phyloP scores from a whole-genome alignment of 2,797 vertebrate species.

The Leptodactylus fallax region DNA sequence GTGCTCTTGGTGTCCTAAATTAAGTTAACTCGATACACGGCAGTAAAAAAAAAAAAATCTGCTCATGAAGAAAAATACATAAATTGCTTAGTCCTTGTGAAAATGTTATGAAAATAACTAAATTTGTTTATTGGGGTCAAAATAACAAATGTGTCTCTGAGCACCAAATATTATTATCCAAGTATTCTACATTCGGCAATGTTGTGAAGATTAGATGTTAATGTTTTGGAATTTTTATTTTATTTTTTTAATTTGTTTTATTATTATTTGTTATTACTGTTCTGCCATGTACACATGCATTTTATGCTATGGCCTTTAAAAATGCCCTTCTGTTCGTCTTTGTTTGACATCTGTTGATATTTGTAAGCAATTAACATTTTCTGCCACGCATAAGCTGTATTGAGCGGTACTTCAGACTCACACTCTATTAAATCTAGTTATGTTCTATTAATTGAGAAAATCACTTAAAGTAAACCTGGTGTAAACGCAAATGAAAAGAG shows the following conservation, averaged over 20 bases:
- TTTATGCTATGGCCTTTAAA: conserved; percentile 22
- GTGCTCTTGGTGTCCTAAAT: conserved; percentile 61
- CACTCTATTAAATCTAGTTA: conserved; percentile 24
- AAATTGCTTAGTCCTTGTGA: conserved; percentile 38
- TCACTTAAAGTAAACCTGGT: conserved; percentile 25
- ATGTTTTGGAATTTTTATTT: neutral
- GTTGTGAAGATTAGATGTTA: neutral
- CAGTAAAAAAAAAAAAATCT: conserved; percentile 66
- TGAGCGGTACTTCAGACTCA: conserved; percentile 8
- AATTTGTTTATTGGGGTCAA: conserved; percentile 35
- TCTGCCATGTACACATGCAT: neutral
- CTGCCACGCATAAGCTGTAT: neutral
- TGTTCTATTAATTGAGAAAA: conserved; percentile 26
- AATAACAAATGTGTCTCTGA: conserved; percentile 21
- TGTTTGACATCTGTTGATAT: conserved; percentile 48
- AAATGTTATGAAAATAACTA: conserved; percentile 42
- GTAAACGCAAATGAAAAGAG: neutral
- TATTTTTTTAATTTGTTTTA: neutral
- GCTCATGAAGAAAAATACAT: conserved; percentile 50
- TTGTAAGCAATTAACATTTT: conserved; percentile 47
- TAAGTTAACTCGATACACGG: conserved; percentile 65
- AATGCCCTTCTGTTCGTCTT: conserved; percentile 21
- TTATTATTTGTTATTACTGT: neutral
- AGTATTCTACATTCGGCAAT: neutral
- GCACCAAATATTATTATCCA: neutral